Evolutionary conservation across 2,113 vertebrate genomes (phyloP), one percentile per base, ranked within the genome.

Genomic region (Odocoileus hemionus): DNA sequence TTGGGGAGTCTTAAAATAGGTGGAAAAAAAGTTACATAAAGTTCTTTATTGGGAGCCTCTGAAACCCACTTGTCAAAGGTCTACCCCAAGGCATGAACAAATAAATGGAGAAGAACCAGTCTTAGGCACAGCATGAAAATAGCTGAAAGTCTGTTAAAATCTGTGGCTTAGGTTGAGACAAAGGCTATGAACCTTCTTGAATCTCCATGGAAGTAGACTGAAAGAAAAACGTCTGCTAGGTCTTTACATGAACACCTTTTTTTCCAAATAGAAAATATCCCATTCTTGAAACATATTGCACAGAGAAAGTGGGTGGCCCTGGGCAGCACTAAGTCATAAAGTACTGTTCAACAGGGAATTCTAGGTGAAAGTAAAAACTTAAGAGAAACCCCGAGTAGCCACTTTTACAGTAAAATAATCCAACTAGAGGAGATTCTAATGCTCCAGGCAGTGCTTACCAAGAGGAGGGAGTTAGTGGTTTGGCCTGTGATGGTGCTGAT

Each of bases 361-460:
- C 84, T 23, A 60, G 23, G 58, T 47, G 55, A 76, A 67, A 67
- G 76, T 21, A 12, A 61, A 94, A 88, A 76, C 74, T 16, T 2
- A 61, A 61, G 91, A 55, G 95, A 78, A 96, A 30, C 84, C 16
- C 43, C 50, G 57, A 67, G 52, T n/a, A 87, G 57, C 33, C 43
- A 23, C 36, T 89, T 97, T 96, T 54, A 80, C n/a, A 84, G 45
- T 80, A 78, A 94, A 89, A 88, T n/a, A 92, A 86, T 82, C 43
- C 64, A 87, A 19, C 55, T 2, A 4, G 13, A 30, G 79, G 55
- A 47, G 86, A 4, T 54, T 58, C n/a, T 30, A 84, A n/a, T 8
- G 70, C 5, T 61, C 86, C 74, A 60, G 58, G 58, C 80, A 17
- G 30, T 9, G 30, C 47, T 94, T 50, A 57, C 89, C 17, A 67